phyloP scores from a whole-genome alignment of 2,888 invertebrate genomes.

The Gymnoscelis rufifasciata region DNA sequence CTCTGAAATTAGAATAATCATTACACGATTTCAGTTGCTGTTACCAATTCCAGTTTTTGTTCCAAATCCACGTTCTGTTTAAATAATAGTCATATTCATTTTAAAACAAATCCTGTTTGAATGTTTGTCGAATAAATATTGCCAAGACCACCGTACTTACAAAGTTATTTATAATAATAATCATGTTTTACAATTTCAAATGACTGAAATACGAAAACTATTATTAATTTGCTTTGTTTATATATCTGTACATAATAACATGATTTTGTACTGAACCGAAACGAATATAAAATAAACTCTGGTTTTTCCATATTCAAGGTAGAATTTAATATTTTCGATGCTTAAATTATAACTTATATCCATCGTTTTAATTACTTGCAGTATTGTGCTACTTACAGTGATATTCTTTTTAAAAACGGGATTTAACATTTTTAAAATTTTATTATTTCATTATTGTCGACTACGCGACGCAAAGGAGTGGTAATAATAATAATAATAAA shows the following conservation, averaged over 20 bases:
- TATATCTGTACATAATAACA: not conserved
- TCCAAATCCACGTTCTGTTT: conserved; percentile 49
- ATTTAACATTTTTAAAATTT: too few species aligned
- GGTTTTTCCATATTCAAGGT: too few species aligned
- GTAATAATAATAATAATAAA: too few species aligned
- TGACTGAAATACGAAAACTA: not conserved
- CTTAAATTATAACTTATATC: too few species aligned
- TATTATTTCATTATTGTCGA: too few species aligned
- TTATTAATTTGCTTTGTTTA: not conserved
- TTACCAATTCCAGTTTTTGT: conserved; percentile 56
- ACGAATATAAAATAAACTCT: too few species aligned
- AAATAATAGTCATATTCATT: conserved; percentile 44
- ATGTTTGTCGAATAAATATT: conserved; percentile 34
- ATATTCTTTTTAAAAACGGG: too few species aligned
- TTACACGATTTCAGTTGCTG: conserved; percentile 53
- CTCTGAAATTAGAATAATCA: conserved; percentile 67
- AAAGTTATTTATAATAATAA: not conserved
- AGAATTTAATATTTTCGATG: too few species aligned
- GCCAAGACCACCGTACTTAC: conserved; percentile 8
- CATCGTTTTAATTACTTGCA: too few species aligned
- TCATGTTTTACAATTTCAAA: conserved; percentile 2
- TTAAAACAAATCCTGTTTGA: conserved; percentile 45
- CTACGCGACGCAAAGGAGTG: too few species aligned
- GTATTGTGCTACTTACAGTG: too few species aligned
- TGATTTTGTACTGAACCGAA: not conserved